Evolutionary conservation across 1,140 invertebrate genomes (phyloP).

Genomic region (Yoshiicerus persimilis): DNA sequence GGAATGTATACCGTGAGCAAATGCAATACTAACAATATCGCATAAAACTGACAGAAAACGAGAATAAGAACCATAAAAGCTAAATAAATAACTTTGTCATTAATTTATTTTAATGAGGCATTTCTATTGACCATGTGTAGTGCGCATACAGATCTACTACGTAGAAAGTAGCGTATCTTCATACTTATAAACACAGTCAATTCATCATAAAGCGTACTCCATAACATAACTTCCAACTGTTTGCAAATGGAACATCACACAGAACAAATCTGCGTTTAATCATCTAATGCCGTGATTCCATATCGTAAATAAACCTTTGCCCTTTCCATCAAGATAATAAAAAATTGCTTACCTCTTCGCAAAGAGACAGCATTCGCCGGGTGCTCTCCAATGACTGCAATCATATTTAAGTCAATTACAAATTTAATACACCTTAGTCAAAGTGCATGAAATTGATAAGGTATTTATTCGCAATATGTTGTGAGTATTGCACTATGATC

Average conservation of each 20-base stretch:
- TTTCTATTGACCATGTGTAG: not conserved
- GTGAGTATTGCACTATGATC: no score
- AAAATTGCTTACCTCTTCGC: conserved; percentile 61
- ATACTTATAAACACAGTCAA: not conserved
- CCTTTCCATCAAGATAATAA: not conserved
- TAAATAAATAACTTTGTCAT: not conserved
- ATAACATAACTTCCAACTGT: not conserved
- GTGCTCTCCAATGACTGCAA: conserved; percentile 65
- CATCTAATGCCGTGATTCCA: not conserved
- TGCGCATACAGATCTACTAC: not conserved
- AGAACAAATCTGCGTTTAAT: not conserved
- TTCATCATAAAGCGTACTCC: not conserved
- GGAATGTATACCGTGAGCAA: not conserved
- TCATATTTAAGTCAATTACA: not conserved
- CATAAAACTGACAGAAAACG: not conserved
- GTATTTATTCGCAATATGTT: no score
- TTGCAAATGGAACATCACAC: not conserved
- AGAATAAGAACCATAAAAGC: not conserved
- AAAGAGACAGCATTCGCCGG: conserved; percentile 63
- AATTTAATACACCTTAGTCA: not conserved
- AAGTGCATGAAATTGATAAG: not conserved
- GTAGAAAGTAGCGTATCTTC: not conserved
- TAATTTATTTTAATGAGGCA: not conserved
- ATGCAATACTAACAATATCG: not conserved
- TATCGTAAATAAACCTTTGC: not conserved